These are phyloP conservation scores for Dimorphilus gyrociliatus DNA, from an alignment of 2,888 invertebrate genomes.

Conservation along the genomic window DNA sequence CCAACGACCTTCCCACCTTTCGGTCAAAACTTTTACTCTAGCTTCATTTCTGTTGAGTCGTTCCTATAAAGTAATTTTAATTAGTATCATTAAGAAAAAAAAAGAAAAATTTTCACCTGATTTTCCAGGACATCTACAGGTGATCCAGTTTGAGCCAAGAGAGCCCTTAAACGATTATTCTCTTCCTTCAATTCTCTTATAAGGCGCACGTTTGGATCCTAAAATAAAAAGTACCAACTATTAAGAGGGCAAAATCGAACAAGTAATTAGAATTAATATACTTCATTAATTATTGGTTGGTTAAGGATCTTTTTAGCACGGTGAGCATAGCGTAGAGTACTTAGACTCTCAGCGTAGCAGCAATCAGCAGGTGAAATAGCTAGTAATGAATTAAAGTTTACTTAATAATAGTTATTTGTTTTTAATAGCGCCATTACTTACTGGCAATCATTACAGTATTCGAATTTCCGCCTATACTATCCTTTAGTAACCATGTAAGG, in stretches of 20 bases:
- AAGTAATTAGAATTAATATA: constrained; percentile 8
- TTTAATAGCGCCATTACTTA: constrained; percentile 40
- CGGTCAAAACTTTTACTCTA: too few species aligned
- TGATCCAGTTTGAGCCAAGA: constrained; percentile 38
- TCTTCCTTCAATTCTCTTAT: constrained; percentile 47
- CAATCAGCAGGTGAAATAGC: constrained; percentile 61
- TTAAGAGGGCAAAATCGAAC: too few species aligned
- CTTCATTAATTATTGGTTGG: constrained; percentile 49
- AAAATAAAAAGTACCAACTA: constrained; percentile 1
- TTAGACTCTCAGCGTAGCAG: constrained; percentile 61
- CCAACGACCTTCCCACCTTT: too few species aligned
- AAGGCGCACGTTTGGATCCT: constrained; percentile 43
- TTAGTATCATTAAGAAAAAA: too few species aligned
- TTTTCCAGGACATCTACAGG: too few species aligned
- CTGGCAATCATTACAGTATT: constrained; percentile 62
- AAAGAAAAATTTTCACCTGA: too few species aligned
- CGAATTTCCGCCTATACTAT: constrained; percentile 61
- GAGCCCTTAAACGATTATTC: constrained; percentile 43
- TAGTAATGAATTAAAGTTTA: constrained; percentile 28
- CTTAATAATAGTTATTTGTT: not conserved
- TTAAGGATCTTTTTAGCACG: constrained; percentile 55
- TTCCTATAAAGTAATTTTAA: too few species aligned
- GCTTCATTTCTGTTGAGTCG: too few species aligned
- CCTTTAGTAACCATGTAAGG: constrained; percentile 62
- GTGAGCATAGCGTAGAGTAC: constrained; percentile 61